phyloP scores from a whole-genome alignment of 2,888 invertebrate species.

The Napeogenes sylphis region DNA sequence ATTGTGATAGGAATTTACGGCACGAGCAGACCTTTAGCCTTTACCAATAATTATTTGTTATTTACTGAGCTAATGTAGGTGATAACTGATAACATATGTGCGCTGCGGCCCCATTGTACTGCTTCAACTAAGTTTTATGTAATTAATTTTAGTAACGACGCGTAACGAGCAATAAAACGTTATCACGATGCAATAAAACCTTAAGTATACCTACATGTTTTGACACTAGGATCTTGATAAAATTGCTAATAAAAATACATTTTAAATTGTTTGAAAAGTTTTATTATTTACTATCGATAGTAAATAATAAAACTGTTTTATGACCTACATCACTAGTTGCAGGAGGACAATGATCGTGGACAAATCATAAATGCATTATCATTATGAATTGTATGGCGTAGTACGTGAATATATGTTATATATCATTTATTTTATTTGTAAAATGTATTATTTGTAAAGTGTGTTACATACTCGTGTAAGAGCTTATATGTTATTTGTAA shows the following conservation, averaged over 20 bases:
- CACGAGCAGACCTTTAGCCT: constrained; percentile 73
- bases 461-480: too few species aligned
- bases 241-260: constrained; percentile 15
- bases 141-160: constrained; percentile 57
- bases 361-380: constrained; percentile 14
- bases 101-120: constrained; percentile 59
- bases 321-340: constrained; percentile 18
- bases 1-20: constrained; percentile 46
- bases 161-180: constrained; percentile 39
- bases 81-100: constrained; percentile 64
- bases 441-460: too few species aligned
- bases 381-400: constrained; percentile 14
- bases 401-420: constrained; percentile 8
- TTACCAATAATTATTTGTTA: constrained; percentile 60
- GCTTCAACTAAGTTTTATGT: constrained; percentile 43
- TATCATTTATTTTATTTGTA: not conserved
- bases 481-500: too few species aligned
- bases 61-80: constrained; percentile 60
- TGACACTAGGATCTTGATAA: constrained; percentile 10
- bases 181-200: constrained; percentile 37
- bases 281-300: constrained; percentile 13
- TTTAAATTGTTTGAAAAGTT: constrained; percentile 17
- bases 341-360: constrained; percentile 17
- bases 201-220: constrained; percentile 7
- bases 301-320: too few species aligned